Evolutionary conservation across 2,888 invertebrate species (phyloP).

Genomic region (Tipula lateralis): DNA sequence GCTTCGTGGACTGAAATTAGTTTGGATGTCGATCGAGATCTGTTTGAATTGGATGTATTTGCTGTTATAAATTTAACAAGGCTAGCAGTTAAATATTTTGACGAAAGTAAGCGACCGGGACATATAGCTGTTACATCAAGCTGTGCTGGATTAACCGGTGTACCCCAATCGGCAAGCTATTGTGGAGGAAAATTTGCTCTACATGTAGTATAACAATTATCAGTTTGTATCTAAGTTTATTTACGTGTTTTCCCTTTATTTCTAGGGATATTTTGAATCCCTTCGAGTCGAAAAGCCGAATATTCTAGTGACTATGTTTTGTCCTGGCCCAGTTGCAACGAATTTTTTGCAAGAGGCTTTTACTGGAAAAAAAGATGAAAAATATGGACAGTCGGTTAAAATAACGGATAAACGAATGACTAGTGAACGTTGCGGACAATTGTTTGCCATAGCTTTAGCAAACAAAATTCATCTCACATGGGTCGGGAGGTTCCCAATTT

Average conservation of each 20-base stretch:
- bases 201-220: conserved; percentile 59
- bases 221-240: neutral
- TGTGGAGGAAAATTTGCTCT: conserved; percentile 72
- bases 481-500: conserved; percentile 62
- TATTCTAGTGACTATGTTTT: conserved; percentile 62
- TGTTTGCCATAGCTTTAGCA: conserved; percentile 57
- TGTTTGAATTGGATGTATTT: conserved; percentile 76
- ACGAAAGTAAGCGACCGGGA: conserved; percentile 50
- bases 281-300: conserved; percentile 55
- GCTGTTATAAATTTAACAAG: conserved; percentile 65
- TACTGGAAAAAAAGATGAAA: conserved; percentile 58
- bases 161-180: conserved; percentile 64
- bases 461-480: conserved; percentile 62
- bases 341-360: conserved; percentile 64
- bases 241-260: conserved; percentile 38
- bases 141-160: conserved; percentile 63
- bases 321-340: conserved; percentile 73
- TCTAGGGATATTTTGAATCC: conserved; percentile 68
- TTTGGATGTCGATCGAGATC: conserved; percentile 62
- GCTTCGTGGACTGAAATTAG: conserved; percentile 67
- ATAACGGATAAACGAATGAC: conserved; percentile 52
- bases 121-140: conserved; percentile 74
- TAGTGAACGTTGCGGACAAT: conserved; percentile 54
- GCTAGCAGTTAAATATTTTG: conserved; percentile 62
- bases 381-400: conserved; percentile 47